Base-by-base conservation (phyloP, 2,797 vertebrate genomes). In the Oreochromis mossambicus region DNA sequence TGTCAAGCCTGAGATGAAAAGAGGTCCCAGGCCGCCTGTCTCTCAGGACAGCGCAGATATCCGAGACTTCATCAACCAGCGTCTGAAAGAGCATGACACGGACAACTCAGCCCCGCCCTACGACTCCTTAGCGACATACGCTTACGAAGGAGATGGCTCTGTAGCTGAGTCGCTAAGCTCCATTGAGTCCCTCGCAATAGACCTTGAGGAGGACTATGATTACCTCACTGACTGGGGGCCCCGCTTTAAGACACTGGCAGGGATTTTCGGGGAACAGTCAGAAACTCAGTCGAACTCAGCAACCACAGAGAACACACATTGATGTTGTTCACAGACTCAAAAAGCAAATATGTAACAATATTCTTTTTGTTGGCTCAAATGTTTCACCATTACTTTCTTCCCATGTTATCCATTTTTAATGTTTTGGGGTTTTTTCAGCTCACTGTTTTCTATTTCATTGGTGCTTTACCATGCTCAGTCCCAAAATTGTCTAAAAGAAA, bases 181-280 rank as follows among this genome's bases (percentile, higher is more conserved):
- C 29, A 97, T 99, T 91, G 98, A 98, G 83, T 98, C 98, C 4
- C 85, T 96, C 34, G 93, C 94, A 21, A 92, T 95, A 2, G 98
- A 98, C 26, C 92, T 89, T 0, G 98, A 99, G 87, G 97, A 98
- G 92, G 97, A 99, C 96, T 99, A 97, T 6, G 97, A 98, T 92
- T 99, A 98, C 92, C 97, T 99, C 92, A 96, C 93, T 50, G 97
- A 98, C 76, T 99, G 98, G 98, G 99, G 99, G 56, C 98, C 99
- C 52, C 98, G 96, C 88, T 99, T 99, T 93, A 98, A 98, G 96
- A 98, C 97, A 68, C 95, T 99, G 91, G 98, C 98, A 80, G 99
- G 98, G 46, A 97, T 99, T 92, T 99, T 99, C 79, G 98, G 97
- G 70, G 97, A 98, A 88, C 96, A 96, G 91, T 92, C 95, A 14